A percentile compares a stretch with the other conserved stretches of the same genome.
Evolutionary conservation across 2,797 vertebrate genomes (phyloP).

Genomic region (Tinamus major): DNA sequence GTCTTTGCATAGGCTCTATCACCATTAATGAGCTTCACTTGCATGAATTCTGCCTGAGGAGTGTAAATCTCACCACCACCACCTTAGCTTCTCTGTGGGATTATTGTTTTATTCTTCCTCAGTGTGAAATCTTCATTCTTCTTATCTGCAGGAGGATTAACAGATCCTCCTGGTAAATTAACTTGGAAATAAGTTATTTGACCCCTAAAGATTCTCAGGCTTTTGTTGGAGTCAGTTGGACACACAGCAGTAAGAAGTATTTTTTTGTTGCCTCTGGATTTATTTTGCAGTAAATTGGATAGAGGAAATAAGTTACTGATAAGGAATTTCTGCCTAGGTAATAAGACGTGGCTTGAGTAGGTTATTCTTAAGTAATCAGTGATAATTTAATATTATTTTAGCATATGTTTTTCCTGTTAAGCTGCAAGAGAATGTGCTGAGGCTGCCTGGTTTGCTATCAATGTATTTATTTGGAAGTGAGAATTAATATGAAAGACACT

Average conservation of each 20-base stretch:
- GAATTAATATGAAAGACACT: background rate
- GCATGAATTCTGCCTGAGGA: background rate
- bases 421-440: background rate
- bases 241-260: background rate
- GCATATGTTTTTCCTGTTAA: background rate
- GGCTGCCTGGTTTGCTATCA: background rate
- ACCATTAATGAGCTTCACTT: background rate
- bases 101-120: background rate
- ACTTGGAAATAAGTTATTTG: background rate
- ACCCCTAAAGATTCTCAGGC: background rate
- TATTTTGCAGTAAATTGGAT: background rate
- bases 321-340: background rate
- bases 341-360: background rate
- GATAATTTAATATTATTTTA: background rate
- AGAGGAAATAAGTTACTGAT: background rate
- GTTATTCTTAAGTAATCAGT: background rate
- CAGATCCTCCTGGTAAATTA: background rate
- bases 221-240: background rate
- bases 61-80: background rate
- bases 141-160: background rate
- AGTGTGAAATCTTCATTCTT: background rate
- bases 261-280: background rate
- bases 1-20: background rate
- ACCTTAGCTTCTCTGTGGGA: background rate
- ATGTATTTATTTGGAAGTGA: background rate